These are phyloP conservation scores for Spizaetus ornatus DNA, from an alignment of 2,113 vertebrate species.

Conservation along the genomic window DNA sequence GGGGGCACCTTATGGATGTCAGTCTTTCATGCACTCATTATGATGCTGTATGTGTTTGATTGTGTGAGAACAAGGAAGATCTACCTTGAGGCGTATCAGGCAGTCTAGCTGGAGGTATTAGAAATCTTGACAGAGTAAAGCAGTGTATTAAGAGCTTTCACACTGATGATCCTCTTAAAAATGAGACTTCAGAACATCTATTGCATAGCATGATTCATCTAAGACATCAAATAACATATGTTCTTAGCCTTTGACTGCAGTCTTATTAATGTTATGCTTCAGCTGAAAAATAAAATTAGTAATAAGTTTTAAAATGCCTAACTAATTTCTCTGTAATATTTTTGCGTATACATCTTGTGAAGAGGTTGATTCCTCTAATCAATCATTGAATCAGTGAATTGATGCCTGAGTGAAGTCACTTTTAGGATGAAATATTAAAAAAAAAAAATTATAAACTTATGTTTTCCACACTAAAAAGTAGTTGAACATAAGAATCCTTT, in stretches of 20 bases:
- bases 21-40: conserved; percentile 59
- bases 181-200: conserved; percentile 9
- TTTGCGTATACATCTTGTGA: neutral
- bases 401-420: neutral
- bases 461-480: neutral
- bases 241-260: conserved; percentile 50
- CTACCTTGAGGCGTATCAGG: conserved; percentile 64
- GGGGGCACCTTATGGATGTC: conserved; percentile 63
- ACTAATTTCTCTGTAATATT: conserved; percentile 9
- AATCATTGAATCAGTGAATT: neutral
- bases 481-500: neutral
- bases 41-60: conserved; percentile 68
- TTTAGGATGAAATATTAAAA: neutral
- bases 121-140: conserved; percentile 70
- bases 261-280: conserved; percentile 45
- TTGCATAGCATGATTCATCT: conserved; percentile 38
- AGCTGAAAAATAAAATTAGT: conserved; percentile 36
- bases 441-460: neutral
- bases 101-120: conserved; percentile 56
- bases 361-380: neutral
- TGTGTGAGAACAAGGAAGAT: conserved; percentile 69
- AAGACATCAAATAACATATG: conserved; percentile 58
- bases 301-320: conserved; percentile 55
- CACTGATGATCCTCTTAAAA: conserved; percentile 60
- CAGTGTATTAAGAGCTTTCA: conserved; percentile 62